Evolutionary conservation across 2,113 vertebrate species (phyloP).

Genomic region (Tonatia bakeri): DNA sequence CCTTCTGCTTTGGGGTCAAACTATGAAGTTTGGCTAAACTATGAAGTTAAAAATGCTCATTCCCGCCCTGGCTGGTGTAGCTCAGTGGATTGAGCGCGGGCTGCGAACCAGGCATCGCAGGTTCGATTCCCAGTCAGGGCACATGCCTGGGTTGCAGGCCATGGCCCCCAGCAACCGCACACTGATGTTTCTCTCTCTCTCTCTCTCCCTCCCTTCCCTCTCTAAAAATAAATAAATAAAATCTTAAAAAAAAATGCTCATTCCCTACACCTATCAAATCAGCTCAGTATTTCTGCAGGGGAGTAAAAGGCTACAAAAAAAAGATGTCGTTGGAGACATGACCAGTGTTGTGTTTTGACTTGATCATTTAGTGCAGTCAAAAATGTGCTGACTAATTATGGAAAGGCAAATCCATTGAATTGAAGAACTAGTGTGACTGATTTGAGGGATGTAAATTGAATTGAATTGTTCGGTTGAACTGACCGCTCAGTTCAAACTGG

Average conservation of each 20-base stretch:
- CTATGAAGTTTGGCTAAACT: background rate
- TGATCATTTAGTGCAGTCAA: background rate
- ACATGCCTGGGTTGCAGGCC: too few relatives aligned
- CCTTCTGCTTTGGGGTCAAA: slow-evolving; percentile 6
- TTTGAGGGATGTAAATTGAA: background rate
- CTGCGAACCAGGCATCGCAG: too few relatives aligned
- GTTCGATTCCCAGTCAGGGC: too few relatives aligned
- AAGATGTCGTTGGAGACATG: background rate
- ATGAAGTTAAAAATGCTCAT: background rate
- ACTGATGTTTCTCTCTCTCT: too few relatives aligned
- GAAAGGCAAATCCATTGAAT: background rate
- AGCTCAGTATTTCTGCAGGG: background rate
- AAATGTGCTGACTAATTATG: background rate
- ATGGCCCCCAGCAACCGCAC: too few relatives aligned
- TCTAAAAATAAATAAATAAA: too few relatives aligned
- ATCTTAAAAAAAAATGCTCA: background rate
- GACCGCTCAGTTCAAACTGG: background rate
- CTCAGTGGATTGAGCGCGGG: too few relatives aligned
- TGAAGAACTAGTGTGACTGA: background rate
- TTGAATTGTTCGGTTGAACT: background rate
- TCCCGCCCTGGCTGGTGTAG: too few relatives aligned
- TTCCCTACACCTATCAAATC: background rate
- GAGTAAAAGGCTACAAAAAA: background rate
- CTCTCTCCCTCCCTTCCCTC: too few relatives aligned
- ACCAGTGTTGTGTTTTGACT: slow-evolving; percentile 5